Evolutionary conservation across 2,888 invertebrate genomes (phyloP), one percentile per base, ranked within the genome.

Genomic region (Selenia dentaria): DNA sequence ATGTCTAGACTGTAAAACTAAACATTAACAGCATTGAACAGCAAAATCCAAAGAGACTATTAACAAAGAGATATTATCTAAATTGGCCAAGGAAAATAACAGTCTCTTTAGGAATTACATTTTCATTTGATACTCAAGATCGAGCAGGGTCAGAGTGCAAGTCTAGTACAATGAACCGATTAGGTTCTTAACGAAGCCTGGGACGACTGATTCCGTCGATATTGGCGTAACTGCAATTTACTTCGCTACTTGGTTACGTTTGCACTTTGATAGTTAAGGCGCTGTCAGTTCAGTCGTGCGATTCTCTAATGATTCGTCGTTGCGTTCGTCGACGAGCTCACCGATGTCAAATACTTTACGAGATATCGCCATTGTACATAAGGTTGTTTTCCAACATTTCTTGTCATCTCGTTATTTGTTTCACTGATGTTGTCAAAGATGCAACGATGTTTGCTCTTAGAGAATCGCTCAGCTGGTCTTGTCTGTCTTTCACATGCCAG

Each of bases 111-210:
- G 45, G 60, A 64, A 65, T 67, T 59, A 61, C 61, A 70, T 70
- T 68, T 72, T 60, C 67, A 64, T 67, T 70, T 59, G 60, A 57
- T 59, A 41, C 34, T 22, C 25, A 9, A 12, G 28, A 31, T 32
- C 55, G 63, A 70, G 68, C 56, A 62, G 64, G 74, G 70, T 68
- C 72, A 71, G 67, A 71, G 68, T 73, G 74, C 72, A 75, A 64
- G 51, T 59, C 51, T 54, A 67, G 70, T 74, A 79, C 76, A 79
- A 78, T 74, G 73, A 74, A 70, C 73, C 74, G 75, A 79, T 81
- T 80, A 76, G 72, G 70, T 72, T 67, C 64, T 68, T 77, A 79
- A 79, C 75, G 78, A 80, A 79, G 56, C 66, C 62, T 48, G 48
- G 37, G 14, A 37, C 6, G 31, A n/a, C n/a, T n/a, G 32, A 28